Percentiles rank a stretch among this genome's conserved stretches.
phyloP scores from a whole-genome alignment of 2,888 invertebrate species.

The Drosophila buzzatii region DNA sequence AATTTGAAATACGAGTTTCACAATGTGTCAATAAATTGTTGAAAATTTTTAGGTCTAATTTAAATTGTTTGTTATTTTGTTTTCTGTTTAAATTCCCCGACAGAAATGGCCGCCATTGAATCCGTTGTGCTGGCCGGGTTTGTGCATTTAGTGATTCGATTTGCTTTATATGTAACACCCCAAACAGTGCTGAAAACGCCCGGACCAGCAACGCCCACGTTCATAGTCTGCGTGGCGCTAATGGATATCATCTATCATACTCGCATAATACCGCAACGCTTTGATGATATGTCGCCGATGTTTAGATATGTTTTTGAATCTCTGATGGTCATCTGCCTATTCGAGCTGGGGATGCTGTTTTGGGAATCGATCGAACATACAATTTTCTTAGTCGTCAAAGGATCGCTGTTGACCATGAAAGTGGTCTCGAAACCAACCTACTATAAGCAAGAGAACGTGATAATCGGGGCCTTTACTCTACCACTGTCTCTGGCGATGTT shows the following conservation, averaged over 20 bases:
- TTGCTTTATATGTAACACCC: slow-evolving; percentile 19
- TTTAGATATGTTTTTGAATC: slow-evolving; percentile 34
- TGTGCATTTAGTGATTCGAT: slow-evolving; percentile 38
- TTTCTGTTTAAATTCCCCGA: neutral
- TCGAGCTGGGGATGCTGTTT: slow-evolving; percentile 44
- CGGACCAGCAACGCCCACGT: slow-evolving; percentile 34
- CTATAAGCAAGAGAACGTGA: slow-evolving; percentile 17
- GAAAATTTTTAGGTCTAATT: neutral
- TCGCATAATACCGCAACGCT: slow-evolving; percentile 36
- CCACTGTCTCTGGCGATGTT: slow-evolving; percentile 55
- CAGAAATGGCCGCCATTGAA: slow-evolving; percentile 36
- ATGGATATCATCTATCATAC: slow-evolving; percentile 53
- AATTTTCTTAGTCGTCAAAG: slow-evolving; percentile 14
- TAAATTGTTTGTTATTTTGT: slow-evolving; percentile 7
- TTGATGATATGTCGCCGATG: neutral
- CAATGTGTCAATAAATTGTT: neutral
- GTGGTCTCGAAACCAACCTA: slow-evolving; percentile 20
- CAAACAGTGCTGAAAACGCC: slow-evolving; percentile 26
- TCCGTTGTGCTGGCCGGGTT: slow-evolving; percentile 36
- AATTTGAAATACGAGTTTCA: neutral
- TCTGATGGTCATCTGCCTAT: slow-evolving; percentile 18
- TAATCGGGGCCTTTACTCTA: slow-evolving; percentile 51
- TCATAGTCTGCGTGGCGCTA: slow-evolving; percentile 32
- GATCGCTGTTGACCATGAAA: slow-evolving; percentile 22
- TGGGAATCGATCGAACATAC: slow-evolving; percentile 50